These are phyloP conservation scores for Syngnathus typhle DNA, from an alignment of 2,113 vertebrate species.

Conservation along the genomic window DNA sequence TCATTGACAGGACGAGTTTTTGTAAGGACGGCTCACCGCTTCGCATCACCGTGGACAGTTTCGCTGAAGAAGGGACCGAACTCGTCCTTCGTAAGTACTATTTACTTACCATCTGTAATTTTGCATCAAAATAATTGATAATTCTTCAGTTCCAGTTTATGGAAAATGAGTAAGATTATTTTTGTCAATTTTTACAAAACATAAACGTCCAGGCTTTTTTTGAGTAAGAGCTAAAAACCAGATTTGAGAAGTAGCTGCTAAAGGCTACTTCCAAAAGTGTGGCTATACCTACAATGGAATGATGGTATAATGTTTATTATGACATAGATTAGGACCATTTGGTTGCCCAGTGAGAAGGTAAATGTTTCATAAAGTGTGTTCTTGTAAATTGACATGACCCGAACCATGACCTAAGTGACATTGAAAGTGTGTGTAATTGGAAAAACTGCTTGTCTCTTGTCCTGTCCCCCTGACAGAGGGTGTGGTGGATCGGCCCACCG, in stretches of 20 bases:
- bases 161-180: too few relatives aligned
- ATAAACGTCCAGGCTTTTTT: too few relatives aligned
- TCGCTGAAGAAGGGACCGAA: constrained; percentile 38
- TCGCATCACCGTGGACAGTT: constrained; percentile 33
- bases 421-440: neutral
- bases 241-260: neutral
- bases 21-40: constrained; percentile 21
- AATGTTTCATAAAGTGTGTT: neutral
- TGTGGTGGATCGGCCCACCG: constrained; percentile 1
- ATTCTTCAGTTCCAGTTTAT: neutral
- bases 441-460: neutral
- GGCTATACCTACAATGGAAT: neutral
- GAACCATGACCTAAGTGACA: neutral
- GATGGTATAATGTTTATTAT: neutral
- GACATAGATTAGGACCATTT: neutral
- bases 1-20: constrained; percentile 20
- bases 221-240: neutral
- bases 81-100: constrained; percentile 33
- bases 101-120: neutral
- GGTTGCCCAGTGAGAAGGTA: neutral
- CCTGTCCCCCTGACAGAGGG: neutral
- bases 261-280: neutral
- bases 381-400: neutral
- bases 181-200: too few relatives aligned
- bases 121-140: neutral